These are phyloP conservation scores for Montipora capitata DNA, from an alignment of 92 coral and sea anemone genomes.

Conservation along the genomic window DNA sequence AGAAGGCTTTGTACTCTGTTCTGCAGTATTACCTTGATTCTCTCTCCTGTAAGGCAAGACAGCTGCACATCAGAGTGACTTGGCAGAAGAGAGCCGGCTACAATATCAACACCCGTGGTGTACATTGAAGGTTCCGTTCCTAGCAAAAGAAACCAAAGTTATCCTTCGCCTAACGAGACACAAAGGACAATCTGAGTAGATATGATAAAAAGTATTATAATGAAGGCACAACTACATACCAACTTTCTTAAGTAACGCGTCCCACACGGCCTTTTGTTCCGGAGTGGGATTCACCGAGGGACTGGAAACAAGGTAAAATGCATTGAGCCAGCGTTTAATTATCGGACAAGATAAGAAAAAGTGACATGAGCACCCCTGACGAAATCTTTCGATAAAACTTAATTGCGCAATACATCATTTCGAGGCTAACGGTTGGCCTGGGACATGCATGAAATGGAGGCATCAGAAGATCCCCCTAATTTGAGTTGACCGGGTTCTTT, in stretches of 20 bases:
- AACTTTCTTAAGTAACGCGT: slow-evolving; percentile 77
- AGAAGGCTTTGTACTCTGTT: no score
- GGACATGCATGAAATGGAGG: no score
- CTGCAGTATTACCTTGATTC: slow-evolving; percentile 79
- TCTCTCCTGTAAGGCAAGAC: slow-evolving; percentile 90
- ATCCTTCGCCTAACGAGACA: not conserved
- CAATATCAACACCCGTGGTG: slow-evolving; percentile 88
- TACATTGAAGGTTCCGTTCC: slow-evolving; percentile 77
- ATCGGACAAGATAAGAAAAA: no score
- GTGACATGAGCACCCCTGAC: no score
- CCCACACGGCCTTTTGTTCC: slow-evolving; percentile 94
- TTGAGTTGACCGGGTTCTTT: no score
- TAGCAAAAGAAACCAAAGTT: slow-evolving; percentile 15
- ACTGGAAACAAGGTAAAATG: slow-evolving; percentile 38
- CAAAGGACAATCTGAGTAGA: not conserved
- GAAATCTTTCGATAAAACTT: no score
- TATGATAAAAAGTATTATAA: not conserved
- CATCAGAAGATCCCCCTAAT: no score
- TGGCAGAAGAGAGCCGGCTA: slow-evolving; percentile 91
- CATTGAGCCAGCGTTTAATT: no score
- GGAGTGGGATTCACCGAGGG: slow-evolving; percentile 73
- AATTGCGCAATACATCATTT: no score
- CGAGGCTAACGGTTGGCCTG: no score
- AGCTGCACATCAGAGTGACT: slow-evolving; percentile 85
- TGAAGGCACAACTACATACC: slow-evolving; percentile 50